Conservation (phyloP, 2,113 vertebrate genomes). For the Lepidothrix coronata region DNA sequence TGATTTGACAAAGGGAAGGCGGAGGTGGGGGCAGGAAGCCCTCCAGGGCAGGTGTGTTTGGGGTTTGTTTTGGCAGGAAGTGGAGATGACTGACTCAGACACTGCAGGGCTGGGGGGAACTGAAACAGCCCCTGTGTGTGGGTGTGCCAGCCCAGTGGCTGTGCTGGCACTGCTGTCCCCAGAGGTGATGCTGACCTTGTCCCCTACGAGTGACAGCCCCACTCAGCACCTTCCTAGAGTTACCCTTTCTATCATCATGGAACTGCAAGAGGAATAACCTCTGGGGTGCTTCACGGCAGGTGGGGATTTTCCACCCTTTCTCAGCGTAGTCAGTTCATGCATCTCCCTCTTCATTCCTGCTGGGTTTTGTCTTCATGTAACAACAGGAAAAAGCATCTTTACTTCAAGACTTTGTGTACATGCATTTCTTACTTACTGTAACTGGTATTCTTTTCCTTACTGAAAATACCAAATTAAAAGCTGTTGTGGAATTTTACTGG, state of each 20-base stretch:
- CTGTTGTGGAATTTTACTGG: not conserved
- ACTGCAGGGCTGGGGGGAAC: accelerated
- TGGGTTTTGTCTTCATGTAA: not conserved
- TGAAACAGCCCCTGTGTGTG: not conserved
- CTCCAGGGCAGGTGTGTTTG: not conserved
- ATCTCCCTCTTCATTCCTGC: not conserved
- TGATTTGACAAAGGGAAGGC: not conserved
- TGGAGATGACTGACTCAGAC: not conserved
- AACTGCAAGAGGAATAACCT: not conserved
- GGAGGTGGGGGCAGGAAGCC: not conserved
- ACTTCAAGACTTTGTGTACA: not conserved
- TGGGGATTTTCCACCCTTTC: accelerated
- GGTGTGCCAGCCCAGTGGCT: not conserved
- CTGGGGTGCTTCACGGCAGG: not conserved
- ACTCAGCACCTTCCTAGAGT: not conserved
- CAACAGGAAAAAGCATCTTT: not conserved
- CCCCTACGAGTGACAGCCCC: not conserved
- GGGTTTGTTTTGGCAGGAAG: not conserved
- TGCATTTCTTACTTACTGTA: not conserved
- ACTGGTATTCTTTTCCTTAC: not conserved
- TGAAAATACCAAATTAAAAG: not conserved
- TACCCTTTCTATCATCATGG: accelerated
- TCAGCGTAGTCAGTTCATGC: not conserved
- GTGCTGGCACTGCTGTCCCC: not conserved
- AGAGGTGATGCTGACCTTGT: not conserved